Evolutionary conservation across 2,797 vertebrate species (phyloP), one percentile per base, ranked within the genome.

Genomic region (Chaetodon trifasciatus): DNA sequence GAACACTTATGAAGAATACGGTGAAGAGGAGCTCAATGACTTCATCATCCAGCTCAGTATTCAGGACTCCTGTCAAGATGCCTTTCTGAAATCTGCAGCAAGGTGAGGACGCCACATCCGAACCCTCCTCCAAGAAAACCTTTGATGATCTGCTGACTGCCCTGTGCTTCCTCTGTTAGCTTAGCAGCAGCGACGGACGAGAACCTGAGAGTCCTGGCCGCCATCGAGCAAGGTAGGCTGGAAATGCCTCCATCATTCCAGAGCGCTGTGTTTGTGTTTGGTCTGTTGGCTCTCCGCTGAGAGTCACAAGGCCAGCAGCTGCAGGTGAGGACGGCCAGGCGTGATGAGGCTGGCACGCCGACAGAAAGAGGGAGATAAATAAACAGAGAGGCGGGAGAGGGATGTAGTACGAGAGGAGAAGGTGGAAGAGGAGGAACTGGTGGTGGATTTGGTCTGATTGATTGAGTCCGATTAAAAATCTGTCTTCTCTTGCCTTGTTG

Each of bases 1-100:
- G 96, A 95, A 95, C 75, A 86, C 75, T 9, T 83, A 86, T 74
- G 92, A 94, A 19, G 95, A 95, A 5, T 52, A 89, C 0, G 89
- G 85, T 17, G 96, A 97, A 72, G 95, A 96, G 13, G 92, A 95
- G 42, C 92, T 97, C 72, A 89, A 82, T 44, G 91, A 92, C 57
- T 95, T 92, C 74, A 94, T 94, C 67, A 76, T 96, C 87, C 95
- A 97, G 76, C 91, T 95, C 75, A 95, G 91, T 53, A 96, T 97
- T 77, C 93, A 97, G 74, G 95, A 97, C 79, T 94, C 95, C 58
- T 93, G 93, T 52, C 94, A 93, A 71, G 81, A 93, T 35, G 91
- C 74, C 17, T 92, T 93, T 75, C 74, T 89, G 40, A 89, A 84
- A 78, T 90, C 81, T 74, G 79, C 89, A 37, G 90, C 95, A 86